A percentile compares a stretch with the other conserved stretches of the same genome.
Conservation (phyloP, 2,888 invertebrate species). For the Automeris io region DNA sequence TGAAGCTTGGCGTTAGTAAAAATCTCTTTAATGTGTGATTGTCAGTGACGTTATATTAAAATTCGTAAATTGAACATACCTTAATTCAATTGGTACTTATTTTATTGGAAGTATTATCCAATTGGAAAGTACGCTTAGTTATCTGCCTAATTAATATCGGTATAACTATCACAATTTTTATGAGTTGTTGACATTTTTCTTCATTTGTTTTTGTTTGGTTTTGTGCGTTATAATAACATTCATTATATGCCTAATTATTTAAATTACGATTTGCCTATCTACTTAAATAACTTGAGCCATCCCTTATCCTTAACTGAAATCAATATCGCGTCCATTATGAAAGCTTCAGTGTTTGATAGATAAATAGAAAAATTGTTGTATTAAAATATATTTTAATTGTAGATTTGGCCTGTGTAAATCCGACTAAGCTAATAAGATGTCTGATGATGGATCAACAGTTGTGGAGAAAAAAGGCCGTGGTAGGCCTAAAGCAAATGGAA, state of each 20-base stretch:
- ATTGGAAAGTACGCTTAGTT: too few relatives aligned
- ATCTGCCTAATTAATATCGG: slow-evolving; percentile 1
- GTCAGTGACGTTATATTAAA: background rate
- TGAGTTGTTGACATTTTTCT: slow-evolving; percentile 42
- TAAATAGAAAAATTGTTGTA: background rate
- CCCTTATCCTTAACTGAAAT: slow-evolving; percentile 1
- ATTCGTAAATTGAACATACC: background rate
- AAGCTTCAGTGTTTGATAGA: background rate
- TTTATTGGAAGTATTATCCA: background rate
- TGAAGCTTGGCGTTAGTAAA: slow-evolving; percentile 37
- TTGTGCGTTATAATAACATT: background rate
- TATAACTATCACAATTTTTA: slow-evolving; percentile 15
- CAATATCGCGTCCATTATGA: slow-evolving; percentile 7
- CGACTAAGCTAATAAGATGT: slow-evolving; percentile 46
- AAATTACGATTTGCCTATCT: too few relatives aligned
- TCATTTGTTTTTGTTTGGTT: slow-evolving; percentile 26
- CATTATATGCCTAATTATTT: too few relatives aligned
- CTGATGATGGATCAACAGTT: slow-evolving; percentile 71
- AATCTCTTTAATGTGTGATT: slow-evolving; percentile 4
- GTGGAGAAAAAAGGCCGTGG: slow-evolving; percentile 75
- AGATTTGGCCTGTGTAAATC: slow-evolving; percentile 11
- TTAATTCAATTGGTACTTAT: background rate
- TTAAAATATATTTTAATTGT: background rate
- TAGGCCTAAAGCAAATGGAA: slow-evolving; percentile 71
- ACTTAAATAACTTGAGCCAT: background rate